Evolutionary conservation across 2,113 vertebrate genomes (phyloP).

Genomic region (Rhombomys opimus): DNA sequence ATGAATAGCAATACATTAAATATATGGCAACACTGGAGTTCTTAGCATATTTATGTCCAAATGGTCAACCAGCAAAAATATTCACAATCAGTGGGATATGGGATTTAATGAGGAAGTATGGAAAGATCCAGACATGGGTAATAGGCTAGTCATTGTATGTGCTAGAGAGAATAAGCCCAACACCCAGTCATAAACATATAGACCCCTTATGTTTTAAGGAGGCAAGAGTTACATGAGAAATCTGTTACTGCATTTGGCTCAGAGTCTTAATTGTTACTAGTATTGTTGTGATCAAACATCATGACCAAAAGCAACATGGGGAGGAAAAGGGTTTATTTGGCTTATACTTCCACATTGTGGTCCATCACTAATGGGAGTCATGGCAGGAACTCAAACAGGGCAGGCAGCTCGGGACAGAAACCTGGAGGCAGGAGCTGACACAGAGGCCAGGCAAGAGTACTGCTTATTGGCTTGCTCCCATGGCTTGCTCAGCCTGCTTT

Average conservation of each 20-base stretch:
- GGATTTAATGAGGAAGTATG: not conserved
- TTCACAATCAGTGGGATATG: not conserved
- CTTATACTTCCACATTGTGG: not conserved
- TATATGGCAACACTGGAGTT: not conserved
- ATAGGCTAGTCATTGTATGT: not conserved
- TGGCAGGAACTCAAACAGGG: not conserved
- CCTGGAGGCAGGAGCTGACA: not conserved
- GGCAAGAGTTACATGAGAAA: not conserved
- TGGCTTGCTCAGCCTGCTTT: not conserved
- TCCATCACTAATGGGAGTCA: not conserved
- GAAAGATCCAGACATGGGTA: not conserved
- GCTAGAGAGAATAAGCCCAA: not conserved
- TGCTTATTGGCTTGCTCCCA: not conserved
- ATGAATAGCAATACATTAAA: not conserved
- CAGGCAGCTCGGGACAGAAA: not conserved
- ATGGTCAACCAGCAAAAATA: not conserved
- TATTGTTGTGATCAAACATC: not conserved
- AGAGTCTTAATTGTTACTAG: not conserved
- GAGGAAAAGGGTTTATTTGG: not conserved
- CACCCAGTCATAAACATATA: not conserved
- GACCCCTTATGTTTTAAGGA: not conserved
- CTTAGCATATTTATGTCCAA: not conserved
- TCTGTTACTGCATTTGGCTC: not conserved
- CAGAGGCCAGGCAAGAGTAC: not conserved
- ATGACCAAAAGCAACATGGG: not conserved